A percentile compares a stretch with the other conserved stretches of the same genome.
These are phyloP conservation scores for Albula goreensis DNA, from an alignment of 2,113 vertebrate genomes.

Conservation along the genomic window DNA sequence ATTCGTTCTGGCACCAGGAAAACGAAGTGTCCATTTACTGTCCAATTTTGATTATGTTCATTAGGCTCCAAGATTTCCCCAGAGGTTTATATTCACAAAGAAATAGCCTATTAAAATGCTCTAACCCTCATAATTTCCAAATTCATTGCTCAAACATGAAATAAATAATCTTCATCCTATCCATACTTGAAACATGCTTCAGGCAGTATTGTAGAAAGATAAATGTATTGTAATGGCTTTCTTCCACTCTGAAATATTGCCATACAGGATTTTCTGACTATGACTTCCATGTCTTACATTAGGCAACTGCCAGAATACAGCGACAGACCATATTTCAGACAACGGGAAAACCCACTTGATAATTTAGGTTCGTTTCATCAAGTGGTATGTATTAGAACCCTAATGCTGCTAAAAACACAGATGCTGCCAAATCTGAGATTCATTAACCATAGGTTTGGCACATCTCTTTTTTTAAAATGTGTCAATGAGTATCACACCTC, in stretches of 20 bases:
- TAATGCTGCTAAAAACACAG: too few relatives aligned
- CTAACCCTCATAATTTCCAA: constrained; percentile 41
- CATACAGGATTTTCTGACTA: not conserved
- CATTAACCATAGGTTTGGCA: too few relatives aligned
- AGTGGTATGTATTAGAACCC: too few relatives aligned
- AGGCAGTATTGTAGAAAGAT: not conserved
- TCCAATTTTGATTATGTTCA: not conserved
- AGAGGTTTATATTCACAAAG: not conserved
- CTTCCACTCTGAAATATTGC: not conserved
- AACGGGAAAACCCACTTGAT: too few relatives aligned
- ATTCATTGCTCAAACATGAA: not conserved
- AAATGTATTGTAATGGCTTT: not conserved
- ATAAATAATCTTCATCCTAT: not conserved
- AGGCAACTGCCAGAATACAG: too few relatives aligned
- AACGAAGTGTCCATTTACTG: not conserved
- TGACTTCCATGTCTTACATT: too few relatives aligned
- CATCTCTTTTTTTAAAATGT: too few relatives aligned
- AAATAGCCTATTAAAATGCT: constrained; percentile 42
- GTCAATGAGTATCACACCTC: too few relatives aligned
- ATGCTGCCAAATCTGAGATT: too few relatives aligned
- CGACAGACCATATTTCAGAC: too few relatives aligned
- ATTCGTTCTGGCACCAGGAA: not conserved
- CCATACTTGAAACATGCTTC: not conserved
- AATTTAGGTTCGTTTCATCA: too few relatives aligned
- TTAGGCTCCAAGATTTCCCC: not conserved